Conservation (phyloP, 2,797 vertebrate genomes). For the Synaphobranchus kaupii region DNA sequence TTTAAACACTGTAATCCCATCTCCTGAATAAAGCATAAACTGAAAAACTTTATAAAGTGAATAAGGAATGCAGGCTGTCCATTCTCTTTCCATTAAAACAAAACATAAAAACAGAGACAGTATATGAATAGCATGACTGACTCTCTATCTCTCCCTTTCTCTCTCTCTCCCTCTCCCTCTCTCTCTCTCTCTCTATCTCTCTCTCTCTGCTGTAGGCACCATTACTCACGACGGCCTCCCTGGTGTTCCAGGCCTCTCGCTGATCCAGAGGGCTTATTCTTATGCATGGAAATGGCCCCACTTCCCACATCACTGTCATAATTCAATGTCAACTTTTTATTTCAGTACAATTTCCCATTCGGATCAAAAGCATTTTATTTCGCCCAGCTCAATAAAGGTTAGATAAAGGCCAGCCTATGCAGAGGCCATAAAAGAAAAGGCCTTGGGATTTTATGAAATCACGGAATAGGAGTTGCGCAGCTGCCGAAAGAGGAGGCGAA, state of each 20-base stretch:
- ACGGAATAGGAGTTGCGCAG: constrained; percentile 25
- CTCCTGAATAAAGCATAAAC: too few relatives aligned
- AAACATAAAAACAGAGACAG: too few relatives aligned
- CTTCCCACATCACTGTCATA: constrained; percentile 44
- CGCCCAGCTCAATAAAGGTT: constrained; percentile 48
- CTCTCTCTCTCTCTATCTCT: background rate
- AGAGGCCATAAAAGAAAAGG: constrained; percentile 40
- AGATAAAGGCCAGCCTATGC: constrained; percentile 49
- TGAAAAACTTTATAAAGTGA: too few relatives aligned
- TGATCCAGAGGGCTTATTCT: constrained; percentile 41
- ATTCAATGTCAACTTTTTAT: constrained; percentile 53
- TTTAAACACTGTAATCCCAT: too few relatives aligned
- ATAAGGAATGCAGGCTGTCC: background rate
- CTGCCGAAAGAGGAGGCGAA: constrained; percentile 18
- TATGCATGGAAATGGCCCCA: constrained; percentile 22
- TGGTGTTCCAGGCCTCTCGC: constrained; percentile 30
- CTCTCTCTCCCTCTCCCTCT: background rate
- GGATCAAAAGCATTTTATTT: constrained; percentile 57
- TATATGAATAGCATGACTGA: too few relatives aligned
- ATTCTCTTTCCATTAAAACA: background rate
- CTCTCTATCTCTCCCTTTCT: background rate
- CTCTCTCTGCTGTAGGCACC: constrained; percentile 43
- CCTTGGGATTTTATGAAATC: constrained; percentile 33
- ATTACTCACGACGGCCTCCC: constrained; percentile 46
- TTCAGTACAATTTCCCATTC: constrained; percentile 65